Percentiles rank a stretch among this genome's conserved stretches.
These are phyloP conservation scores for Rhea americana DNA, from an alignment of 2,113 vertebrate species.

Conservation along the genomic window DNA sequence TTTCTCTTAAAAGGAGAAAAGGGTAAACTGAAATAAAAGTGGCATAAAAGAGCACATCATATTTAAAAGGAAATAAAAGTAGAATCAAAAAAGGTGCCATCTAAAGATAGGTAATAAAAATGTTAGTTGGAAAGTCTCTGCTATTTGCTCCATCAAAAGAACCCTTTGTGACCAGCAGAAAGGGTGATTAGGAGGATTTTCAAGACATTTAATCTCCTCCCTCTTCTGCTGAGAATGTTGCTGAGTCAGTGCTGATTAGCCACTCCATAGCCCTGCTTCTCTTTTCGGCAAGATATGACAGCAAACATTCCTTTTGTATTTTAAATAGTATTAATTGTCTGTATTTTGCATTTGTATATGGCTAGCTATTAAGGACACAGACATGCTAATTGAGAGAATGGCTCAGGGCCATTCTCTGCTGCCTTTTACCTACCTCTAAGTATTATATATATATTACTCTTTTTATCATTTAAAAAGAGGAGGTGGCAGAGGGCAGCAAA, in stretches of 20 bases:
- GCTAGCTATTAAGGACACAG: not conserved
- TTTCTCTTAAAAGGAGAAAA: too few relatives aligned
- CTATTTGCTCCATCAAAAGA: conserved; percentile 54
- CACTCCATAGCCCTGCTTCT: not conserved
- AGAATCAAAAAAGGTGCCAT: not conserved
- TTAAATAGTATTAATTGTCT: not conserved
- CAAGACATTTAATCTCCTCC: conserved; percentile 41
- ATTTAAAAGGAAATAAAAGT: not conserved
- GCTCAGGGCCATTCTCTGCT: not conserved
- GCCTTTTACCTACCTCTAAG: not conserved
- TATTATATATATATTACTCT: not conserved
- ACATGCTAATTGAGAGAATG: not conserved
- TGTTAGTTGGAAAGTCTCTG: not conserved
- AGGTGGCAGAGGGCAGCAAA: conserved; percentile 1
- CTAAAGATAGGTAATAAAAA: not conserved
- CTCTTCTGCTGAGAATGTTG: conserved; percentile 36
- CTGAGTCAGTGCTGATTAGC: conserved; percentile 26
- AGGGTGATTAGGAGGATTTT: conserved; percentile 43
- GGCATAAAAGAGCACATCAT: too few relatives aligned
- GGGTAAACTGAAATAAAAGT: too few relatives aligned
- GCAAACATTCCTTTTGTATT: conserved; percentile 21
- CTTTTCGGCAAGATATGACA: not conserved
- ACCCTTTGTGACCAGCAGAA: conserved; percentile 31
- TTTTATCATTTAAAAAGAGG: not conserved
- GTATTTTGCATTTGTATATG: not conserved